These are phyloP conservation scores for Leptopilina clavipes DNA, from an alignment of 1,140 invertebrate species.

Conservation along the genomic window DNA sequence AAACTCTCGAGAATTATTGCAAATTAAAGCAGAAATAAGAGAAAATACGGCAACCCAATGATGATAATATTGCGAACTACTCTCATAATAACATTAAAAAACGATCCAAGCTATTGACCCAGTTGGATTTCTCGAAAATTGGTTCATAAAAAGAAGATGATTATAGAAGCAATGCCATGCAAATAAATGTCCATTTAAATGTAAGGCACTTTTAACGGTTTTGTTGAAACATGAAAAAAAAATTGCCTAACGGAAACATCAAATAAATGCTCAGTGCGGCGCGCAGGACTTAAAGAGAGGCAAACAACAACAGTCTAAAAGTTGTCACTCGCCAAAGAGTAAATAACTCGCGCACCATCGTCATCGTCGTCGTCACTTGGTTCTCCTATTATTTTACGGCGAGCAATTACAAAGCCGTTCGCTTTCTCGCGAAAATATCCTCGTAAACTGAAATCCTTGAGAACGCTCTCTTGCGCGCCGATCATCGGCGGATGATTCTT, in stretches of 20 bases:
- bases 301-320: neutral
- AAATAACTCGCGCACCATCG: neutral
- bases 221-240: slow-evolving; percentile 9
- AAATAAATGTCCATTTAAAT: slow-evolving; percentile 26
- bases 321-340: slow-evolving; percentile 10
- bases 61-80: neutral
- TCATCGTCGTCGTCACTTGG: neutral
- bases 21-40: neutral
- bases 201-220: slow-evolving; percentile 31
- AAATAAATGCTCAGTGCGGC: neutral
- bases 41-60: neutral
- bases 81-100: neutral
- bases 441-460: slow-evolving; percentile 30
- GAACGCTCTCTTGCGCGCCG: neutral
- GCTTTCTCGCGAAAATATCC: slow-evolving; percentile 9
- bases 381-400: slow-evolving; percentile 8
- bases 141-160: neutral
- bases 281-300: too few relatives aligned
- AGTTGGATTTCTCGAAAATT: neutral
- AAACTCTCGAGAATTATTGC: neutral
- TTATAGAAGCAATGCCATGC: slow-evolving; percentile 19
- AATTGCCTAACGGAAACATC: slow-evolving; percentile 16
- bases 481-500: neutral
- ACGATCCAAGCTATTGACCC: slow-evolving; percentile 7
- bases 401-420: slow-evolving; percentile 15